phyloP scores from a whole-genome alignment of 2,797 vertebrate species.

The Sebastes hubbsi region DNA sequence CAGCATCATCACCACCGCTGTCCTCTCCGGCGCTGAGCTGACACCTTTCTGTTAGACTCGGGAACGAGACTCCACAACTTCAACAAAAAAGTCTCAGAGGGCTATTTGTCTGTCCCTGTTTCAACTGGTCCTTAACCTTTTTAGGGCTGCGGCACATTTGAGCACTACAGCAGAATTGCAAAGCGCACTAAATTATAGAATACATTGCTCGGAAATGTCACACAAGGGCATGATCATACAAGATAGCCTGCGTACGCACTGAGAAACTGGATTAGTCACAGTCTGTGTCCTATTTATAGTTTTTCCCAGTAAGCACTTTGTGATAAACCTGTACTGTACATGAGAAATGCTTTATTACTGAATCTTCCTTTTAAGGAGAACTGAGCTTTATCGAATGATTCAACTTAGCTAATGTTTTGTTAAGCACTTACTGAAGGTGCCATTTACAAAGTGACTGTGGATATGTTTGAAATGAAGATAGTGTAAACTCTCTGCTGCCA shows the following conservation, averaged over 20 bases:
- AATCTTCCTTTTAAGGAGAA: not conserved
- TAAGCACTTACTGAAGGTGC: not conserved
- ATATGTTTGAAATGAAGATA: constrained; percentile 20
- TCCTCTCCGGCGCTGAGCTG: not conserved
- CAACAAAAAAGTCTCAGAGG: not conserved
- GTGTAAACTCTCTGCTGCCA: not conserved
- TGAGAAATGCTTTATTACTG: not conserved
- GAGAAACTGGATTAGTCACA: not conserved
- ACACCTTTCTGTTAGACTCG: not conserved
- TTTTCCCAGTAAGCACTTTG: not conserved
- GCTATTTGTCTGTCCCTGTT: constrained; percentile 3
- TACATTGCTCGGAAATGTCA: constrained; percentile 11
- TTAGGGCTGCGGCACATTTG: not conserved
- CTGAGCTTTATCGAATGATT: not conserved
- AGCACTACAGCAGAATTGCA: constrained; percentile 8
- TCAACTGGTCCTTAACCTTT: constrained; percentile 12
- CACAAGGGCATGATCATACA: not conserved
- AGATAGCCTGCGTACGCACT: not conserved
- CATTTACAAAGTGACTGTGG: constrained; percentile 5
- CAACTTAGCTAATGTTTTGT: not conserved
- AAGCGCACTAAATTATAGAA: constrained; percentile 8
- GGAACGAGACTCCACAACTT: not conserved
- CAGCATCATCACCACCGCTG: not conserved
- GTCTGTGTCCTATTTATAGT: not conserved
- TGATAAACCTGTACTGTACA: not conserved